Conservation (phyloP, 2,888 invertebrate species). For the Xestia sexstrigata region DNA sequence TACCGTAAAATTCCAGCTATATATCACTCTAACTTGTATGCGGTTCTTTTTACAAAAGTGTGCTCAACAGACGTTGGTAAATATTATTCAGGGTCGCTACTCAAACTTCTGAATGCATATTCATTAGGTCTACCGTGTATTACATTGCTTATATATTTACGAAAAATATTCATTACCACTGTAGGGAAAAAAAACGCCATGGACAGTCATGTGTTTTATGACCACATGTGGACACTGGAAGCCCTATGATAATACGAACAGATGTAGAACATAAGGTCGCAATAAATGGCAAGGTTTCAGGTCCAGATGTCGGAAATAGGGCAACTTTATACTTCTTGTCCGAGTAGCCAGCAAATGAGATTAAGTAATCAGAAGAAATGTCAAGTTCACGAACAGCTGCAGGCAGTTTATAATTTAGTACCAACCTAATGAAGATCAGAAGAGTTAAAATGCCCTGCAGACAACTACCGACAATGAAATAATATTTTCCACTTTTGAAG, state of each 20-base stretch:
- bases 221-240: not conserved
- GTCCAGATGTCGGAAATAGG: constrained; percentile 16
- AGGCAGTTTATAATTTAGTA: not conserved
- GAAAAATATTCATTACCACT: constrained; percentile 9
- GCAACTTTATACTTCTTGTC: constrained; percentile 1
- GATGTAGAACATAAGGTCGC: not conserved
- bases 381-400: constrained; percentile 16
- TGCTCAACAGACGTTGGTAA: constrained; percentile 51
- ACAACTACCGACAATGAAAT: not conserved
- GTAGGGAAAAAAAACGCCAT: not conserved
- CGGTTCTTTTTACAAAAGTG: constrained; percentile 46
- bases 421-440: not conserved
- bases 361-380: not conserved
- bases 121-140: constrained; percentile 11
- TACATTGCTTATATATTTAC: not conserved
- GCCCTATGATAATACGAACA: constrained; percentile 2
- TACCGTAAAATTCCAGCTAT: constrained; percentile 53
- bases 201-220: not conserved
- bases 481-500: not conserved
- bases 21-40: constrained; percentile 43
- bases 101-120: constrained; percentile 27
- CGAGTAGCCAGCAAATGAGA: not conserved
- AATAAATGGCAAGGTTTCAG: constrained; percentile 8
- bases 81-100: constrained; percentile 53
- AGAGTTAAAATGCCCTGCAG: not conserved